Evolutionary conservation across 2,113 vertebrate species (phyloP).

Genomic region (Clarias macrocephalus): DNA sequence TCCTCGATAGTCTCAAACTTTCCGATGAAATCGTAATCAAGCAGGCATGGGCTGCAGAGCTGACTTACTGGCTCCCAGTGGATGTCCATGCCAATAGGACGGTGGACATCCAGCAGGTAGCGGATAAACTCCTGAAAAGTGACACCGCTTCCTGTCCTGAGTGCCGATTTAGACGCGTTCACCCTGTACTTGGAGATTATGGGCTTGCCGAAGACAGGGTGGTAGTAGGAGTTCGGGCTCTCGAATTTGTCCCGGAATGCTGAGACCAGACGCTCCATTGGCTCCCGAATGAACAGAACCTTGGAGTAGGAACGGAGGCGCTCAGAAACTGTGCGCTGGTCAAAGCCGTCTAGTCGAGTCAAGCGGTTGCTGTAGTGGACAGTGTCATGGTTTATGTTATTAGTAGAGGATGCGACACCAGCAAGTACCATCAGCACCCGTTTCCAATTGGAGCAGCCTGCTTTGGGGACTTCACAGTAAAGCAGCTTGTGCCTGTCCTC

Average conservation of each 20-base stretch:
- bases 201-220: slow-evolving; percentile 88
- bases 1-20: slow-evolving; percentile 95
- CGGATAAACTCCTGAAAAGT: slow-evolving; percentile 91
- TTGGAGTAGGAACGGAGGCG: slow-evolving; percentile 92
- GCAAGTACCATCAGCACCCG: slow-evolving; percentile 91
- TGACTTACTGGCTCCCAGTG: slow-evolving; percentile 91
- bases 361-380: slow-evolving; percentile 86
- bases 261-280: slow-evolving; percentile 91
- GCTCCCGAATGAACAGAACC: slow-evolving; percentile 90
- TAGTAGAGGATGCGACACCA: slow-evolving; percentile 79
- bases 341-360: slow-evolving; percentile 81
- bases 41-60: slow-evolving; percentile 91
- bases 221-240: slow-evolving; percentile 93
- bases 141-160: slow-evolving; percentile 86
- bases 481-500: slow-evolving; percentile 92
- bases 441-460: slow-evolving; percentile 97
- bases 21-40: slow-evolving; percentile 92
- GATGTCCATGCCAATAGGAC: slow-evolving; percentile 94
- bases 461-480: slow-evolving; percentile 96
- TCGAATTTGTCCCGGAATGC: slow-evolving; percentile 97
- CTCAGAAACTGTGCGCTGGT: slow-evolving; percentile 79
- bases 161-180: slow-evolving; percentile 82
- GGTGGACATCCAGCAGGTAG: slow-evolving; percentile 89
- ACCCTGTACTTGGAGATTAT: slow-evolving; percentile 90
- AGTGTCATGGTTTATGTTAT: slow-evolving; percentile 80